Conservation (phyloP, 2,888 invertebrate genomes). For the Linyphia triangularis region DNA sequence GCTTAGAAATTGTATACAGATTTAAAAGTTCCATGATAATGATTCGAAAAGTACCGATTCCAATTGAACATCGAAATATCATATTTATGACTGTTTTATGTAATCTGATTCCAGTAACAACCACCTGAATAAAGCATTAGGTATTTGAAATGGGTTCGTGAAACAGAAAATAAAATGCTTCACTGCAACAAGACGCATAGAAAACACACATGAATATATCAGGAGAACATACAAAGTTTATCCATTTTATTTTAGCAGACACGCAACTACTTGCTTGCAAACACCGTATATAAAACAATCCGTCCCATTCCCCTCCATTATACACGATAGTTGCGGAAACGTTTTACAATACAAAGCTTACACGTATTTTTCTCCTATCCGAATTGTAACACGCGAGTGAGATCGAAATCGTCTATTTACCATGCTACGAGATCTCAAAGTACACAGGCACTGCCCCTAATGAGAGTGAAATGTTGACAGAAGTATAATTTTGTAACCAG, state of each 20-base stretch:
- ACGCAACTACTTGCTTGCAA: conserved; percentile 59
- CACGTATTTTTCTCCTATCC: conserved; percentile 36
- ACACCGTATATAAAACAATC: conserved; percentile 15
- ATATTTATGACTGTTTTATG: conserved; percentile 21
- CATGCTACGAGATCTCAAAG: conserved; percentile 30
- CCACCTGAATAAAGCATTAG: conserved; percentile 21
- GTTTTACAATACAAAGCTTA: conserved; percentile 43
- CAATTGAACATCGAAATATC: not conserved
- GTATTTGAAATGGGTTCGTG: not conserved
- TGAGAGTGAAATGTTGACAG: conserved; percentile 51
- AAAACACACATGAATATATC: not conserved
- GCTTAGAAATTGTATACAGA: not conserved
- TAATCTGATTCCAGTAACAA: conserved; percentile 17
- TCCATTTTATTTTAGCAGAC: conserved; percentile 27
- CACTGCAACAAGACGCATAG: not conserved
- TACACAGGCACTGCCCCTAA: conserved; percentile 11
- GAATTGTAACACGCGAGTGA: conserved; percentile 57
- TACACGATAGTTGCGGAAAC: not conserved
- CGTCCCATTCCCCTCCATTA: conserved; percentile 40
- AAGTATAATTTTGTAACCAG: conserved; percentile 55
- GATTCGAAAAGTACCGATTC: not conserved
- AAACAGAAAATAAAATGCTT: conserved; percentile 19
- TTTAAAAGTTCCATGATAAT: not conserved
- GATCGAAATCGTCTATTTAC: conserved; percentile 46
- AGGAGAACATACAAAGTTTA: conserved; percentile 17